Evolutionary conservation across 2,797 vertebrate species (phyloP).

Genomic region (Microcaecilia unicolor): DNA sequence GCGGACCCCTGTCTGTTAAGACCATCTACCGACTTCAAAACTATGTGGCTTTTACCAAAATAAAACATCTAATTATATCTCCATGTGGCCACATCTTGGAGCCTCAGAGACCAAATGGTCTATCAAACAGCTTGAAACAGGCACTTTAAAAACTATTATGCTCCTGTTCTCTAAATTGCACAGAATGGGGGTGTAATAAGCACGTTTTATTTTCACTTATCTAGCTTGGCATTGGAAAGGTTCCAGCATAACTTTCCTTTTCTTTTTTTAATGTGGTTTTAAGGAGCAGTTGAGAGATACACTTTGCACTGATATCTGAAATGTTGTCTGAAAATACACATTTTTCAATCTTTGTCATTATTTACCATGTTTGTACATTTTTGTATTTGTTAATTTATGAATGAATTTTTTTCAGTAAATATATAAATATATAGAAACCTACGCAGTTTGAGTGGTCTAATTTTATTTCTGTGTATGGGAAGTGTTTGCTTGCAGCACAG

Average conservation of each 20-base stretch:
- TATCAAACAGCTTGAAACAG: no score
- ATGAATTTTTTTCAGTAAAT: conserved; percentile 75
- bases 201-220: no score
- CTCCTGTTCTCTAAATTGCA: no score
- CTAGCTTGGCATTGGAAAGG: no score
- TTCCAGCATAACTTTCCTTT: conserved; percentile 16
- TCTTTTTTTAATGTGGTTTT: conserved; percentile 14
- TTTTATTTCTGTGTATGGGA: not conserved
- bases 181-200: no score
- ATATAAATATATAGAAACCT: conserved; percentile 57
- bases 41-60: no score
- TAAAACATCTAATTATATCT: no score
- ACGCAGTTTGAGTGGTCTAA: conserved; percentile 4
- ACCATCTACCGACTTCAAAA: not conserved
- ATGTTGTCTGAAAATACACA: conserved; percentile 60
- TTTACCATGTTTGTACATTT: conserved; percentile 75
- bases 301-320: conserved; percentile 66
- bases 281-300: conserved; percentile 56
- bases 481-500: no score
- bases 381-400: conserved; percentile 78
- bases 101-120: no score
- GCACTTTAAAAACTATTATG: no score
- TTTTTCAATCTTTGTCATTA: conserved; percentile 62
- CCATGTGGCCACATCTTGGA: no score
- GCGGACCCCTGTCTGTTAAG: conserved; percentile 7